Evolutionary conservation across 2,797 vertebrate genomes (phyloP).

Genomic region (Enteromius paludinosus): DNA sequence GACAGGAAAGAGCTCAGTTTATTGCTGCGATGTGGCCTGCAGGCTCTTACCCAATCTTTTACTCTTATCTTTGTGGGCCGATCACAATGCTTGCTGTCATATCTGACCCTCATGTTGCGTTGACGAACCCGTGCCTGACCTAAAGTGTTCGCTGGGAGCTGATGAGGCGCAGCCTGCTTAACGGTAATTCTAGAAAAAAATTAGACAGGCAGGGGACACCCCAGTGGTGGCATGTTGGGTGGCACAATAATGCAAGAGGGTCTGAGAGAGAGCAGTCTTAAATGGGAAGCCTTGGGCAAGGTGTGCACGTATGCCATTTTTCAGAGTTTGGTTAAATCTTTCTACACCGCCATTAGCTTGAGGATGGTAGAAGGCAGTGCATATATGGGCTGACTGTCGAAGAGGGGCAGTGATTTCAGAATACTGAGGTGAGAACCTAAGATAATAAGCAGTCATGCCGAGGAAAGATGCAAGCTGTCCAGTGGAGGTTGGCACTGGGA

Average conservation of each 20-base stretch:
- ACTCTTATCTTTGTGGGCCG: not conserved
- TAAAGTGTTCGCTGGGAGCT: not conserved
- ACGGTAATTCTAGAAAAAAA: slow-evolving; percentile 4
- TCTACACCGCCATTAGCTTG: slow-evolving; percentile 26
- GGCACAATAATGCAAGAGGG: slow-evolving; percentile 28
- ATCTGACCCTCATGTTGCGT: not conserved
- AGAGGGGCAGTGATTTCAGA: not conserved
- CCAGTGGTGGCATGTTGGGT: slow-evolving; percentile 40
- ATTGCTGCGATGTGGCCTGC: not conserved
- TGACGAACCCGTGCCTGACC: not conserved
- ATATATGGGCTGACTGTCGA: not conserved
- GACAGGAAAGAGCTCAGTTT: slow-evolving; percentile 36
- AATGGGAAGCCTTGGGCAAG: slow-evolving; percentile 32
- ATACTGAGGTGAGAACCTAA: not conserved
- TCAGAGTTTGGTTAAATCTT: slow-evolving; percentile 15
- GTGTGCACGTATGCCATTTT: slow-evolving; percentile 34
- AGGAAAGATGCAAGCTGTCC: not conserved
- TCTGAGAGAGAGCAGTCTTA: not conserved
- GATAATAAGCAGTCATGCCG: not conserved
- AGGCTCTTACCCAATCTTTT: slow-evolving; percentile 3
- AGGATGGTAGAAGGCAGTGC: slow-evolving; percentile 3
- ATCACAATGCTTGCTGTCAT: not conserved
- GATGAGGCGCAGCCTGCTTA: not conserved
- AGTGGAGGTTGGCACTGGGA: not conserved
- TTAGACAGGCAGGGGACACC: not conserved